Percentiles rank a stretch among this genome's conserved stretches.
Evolutionary conservation across 2,888 invertebrate genomes (phyloP).

Genomic region (Andrena praecox): DNA sequence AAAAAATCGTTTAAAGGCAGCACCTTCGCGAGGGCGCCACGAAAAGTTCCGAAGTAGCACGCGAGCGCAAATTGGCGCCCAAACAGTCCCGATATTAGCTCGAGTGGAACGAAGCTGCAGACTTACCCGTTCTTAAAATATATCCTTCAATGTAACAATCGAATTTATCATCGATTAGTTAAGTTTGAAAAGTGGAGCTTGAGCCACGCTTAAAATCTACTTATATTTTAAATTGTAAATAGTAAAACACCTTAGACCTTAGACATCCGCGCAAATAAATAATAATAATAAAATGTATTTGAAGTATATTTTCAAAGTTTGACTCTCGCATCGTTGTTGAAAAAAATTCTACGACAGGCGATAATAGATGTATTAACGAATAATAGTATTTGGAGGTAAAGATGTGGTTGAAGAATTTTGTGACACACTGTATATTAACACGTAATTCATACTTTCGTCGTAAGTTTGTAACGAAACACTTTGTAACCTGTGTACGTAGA

Average conservation of each 20-base stretch:
- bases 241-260: too few relatives aligned
- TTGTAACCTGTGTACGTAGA: neutral
- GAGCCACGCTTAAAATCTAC: too few relatives aligned
- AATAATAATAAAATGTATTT: too few relatives aligned
- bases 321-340: too few relatives aligned
- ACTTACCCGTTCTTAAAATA: constrained; percentile 31
- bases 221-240: too few relatives aligned
- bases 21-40: constrained; percentile 40
- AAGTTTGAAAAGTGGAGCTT: too few relatives aligned
- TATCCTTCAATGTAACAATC: neutral
- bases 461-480: neutral
- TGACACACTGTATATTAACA: constrained; percentile 5
- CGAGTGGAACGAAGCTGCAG: neutral
- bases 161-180: neutral
- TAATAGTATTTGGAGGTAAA: neutral
- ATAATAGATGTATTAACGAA: too few relatives aligned
- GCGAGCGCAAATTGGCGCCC: neutral
- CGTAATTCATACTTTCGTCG: neutral
- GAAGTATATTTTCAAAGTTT: too few relatives aligned
- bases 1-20: constrained; percentile 28
- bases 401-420: neutral
- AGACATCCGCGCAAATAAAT: too few relatives aligned
- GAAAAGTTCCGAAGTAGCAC: neutral
- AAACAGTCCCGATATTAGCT: neutral
- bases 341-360: too few relatives aligned